Evolutionary conservation across 2,113 vertebrate genomes (phyloP).

Genomic region (Nothobranchius furzeri): DNA sequence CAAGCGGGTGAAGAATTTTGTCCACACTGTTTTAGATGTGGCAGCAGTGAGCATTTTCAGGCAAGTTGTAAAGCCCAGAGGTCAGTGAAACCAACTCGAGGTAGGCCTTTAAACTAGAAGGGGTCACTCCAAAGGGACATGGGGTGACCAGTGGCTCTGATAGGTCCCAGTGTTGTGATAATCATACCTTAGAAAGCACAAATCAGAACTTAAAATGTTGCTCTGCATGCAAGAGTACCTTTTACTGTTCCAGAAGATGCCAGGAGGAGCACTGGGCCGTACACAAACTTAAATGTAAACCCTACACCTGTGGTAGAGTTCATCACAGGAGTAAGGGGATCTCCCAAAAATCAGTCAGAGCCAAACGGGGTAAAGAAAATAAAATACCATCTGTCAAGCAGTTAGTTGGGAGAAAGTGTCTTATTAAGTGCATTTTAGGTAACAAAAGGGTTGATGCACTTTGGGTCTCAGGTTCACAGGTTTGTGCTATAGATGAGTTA

Average conservation of each 20-base stretch:
- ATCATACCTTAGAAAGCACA: neutral
- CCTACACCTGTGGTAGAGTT: neutral
- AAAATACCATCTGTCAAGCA: neutral
- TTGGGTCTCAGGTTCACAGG: constrained; percentile 1
- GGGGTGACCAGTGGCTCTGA: neutral
- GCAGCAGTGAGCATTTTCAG: neutral
- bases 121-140: neutral
- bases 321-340: too few relatives aligned
- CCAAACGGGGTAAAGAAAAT: too few relatives aligned
- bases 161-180: neutral
- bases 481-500: constrained; percentile 5
- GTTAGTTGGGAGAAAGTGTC: constrained; percentile 1
- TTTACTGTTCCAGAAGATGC: neutral
- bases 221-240: neutral
- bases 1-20: neutral
- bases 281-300: neutral
- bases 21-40: neutral
- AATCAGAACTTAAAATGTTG: neutral
- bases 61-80: neutral
- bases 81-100: neutral
- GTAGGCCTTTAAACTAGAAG: neutral
- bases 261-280: neutral
- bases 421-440: neutral
- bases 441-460: constrained; percentile 4
- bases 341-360: neutral